Conservation (phyloP, 2,888 invertebrate species). For the Mystacides longicornis region DNA sequence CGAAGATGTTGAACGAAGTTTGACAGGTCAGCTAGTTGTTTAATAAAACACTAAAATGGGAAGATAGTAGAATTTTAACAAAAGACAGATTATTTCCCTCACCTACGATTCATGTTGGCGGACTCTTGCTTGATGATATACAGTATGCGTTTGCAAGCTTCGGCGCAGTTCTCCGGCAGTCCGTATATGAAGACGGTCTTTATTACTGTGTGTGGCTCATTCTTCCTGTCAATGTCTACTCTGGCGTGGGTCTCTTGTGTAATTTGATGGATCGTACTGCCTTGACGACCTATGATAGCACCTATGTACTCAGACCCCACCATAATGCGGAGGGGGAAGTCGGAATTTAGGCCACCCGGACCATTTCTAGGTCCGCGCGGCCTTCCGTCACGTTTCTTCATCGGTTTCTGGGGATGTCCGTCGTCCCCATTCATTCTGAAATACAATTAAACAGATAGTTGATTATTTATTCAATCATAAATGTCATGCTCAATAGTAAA, state of each 20-base stretch:
- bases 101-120: slow-evolving; percentile 85
- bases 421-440: neutral
- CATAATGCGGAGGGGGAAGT: slow-evolving; percentile 80
- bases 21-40: too few species aligned
- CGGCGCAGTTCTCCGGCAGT: slow-evolving; percentile 94
- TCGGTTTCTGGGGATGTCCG: neutral
- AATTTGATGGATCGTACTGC: slow-evolving; percentile 92
- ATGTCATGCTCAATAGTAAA: too few species aligned
- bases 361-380: neutral
- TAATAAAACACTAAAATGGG: too few species aligned
- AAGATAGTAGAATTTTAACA: too few species aligned
- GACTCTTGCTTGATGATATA: slow-evolving; percentile 98
- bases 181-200: slow-evolving; percentile 96
- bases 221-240: slow-evolving; percentile 92
- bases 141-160: slow-evolving; percentile 94
- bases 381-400: neutral
- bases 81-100: too few species aligned
- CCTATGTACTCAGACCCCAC: slow-evolving; percentile 97
- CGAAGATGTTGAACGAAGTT: too few species aligned
- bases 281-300: slow-evolving; percentile 95
- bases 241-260: slow-evolving; percentile 87
- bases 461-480: too few species aligned
- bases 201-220: slow-evolving; percentile 76
- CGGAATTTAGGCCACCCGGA: slow-evolving; percentile 46
- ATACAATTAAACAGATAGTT: neutral